A percentile compares a stretch with the other conserved stretches of the same genome.
Evolutionary conservation across 2,113 vertebrate species (phyloP).

Genomic region (Calidris pygmaea): DNA sequence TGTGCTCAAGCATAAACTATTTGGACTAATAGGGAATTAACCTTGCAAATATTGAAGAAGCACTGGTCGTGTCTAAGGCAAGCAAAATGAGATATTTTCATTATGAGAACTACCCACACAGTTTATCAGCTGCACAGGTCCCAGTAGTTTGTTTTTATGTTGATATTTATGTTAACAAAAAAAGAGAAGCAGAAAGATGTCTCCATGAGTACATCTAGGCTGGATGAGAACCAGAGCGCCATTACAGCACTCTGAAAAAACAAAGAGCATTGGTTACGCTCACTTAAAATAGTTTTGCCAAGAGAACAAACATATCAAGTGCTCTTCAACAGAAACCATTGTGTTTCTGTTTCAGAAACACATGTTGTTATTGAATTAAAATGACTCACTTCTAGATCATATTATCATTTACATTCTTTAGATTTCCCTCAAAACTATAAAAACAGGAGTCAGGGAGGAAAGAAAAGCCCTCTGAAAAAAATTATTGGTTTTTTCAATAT

Average conservation of each 20-base stretch:
- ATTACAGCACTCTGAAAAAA: not conserved
- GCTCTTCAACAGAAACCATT: not conserved
- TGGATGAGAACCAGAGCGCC: not conserved
- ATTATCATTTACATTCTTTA: not conserved
- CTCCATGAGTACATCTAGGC: not conserved
- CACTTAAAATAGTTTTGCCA: conserved; percentile 10
- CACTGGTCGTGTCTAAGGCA: not conserved
- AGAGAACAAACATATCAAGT: not conserved
- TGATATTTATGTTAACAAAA: not conserved
- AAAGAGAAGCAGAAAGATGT: not conserved
- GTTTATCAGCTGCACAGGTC: not conserved
- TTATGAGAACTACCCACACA: not conserved
- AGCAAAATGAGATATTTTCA: not conserved
- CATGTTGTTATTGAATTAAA: not conserved
- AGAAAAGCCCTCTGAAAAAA: not conserved
- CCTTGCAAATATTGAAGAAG: not conserved
- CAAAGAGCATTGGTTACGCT: not conserved
- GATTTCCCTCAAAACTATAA: conserved; percentile 3
- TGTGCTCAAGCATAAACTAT: not conserved
- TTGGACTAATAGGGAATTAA: not conserved
- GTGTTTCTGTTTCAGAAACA: conserved; percentile 16
- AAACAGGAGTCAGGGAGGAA: not conserved
- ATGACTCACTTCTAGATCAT: not conserved
- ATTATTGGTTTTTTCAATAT: not conserved
- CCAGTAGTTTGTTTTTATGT: not conserved